These are phyloP conservation scores for Tanypteryx hageni DNA, from an alignment of 2,888 invertebrate species.

Conservation along the genomic window DNA sequence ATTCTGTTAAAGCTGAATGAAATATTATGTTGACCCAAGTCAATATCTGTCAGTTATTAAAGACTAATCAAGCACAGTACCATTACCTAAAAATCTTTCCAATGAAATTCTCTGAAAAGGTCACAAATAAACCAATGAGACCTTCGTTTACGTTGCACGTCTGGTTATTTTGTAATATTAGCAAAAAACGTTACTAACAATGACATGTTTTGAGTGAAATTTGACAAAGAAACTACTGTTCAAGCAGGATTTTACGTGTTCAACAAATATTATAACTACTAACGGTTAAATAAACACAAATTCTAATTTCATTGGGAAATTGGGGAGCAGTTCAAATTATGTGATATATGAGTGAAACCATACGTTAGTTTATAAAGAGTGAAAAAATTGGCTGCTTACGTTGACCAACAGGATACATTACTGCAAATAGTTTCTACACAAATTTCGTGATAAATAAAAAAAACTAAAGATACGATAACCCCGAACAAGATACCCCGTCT, in stretches of 20 bases:
- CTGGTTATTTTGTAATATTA: not conserved
- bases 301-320: too few species aligned
- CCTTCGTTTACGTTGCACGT: not conserved
- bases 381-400: conserved; percentile 77
- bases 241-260: too few species aligned
- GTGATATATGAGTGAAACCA: not conserved
- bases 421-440: conserved; percentile 68
- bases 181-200: not conserved
- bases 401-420: conserved; percentile 83
- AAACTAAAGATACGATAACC: conserved; percentile 47
- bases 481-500: conserved; percentile 69
- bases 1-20: too few species aligned
- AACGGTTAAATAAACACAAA: too few species aligned
- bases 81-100: not conserved
- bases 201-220: not conserved
- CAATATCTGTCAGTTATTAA: too few species aligned
- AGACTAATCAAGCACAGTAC: too few species aligned
- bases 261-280: too few species aligned
- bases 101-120: not conserved
- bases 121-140: conserved; percentile 1
- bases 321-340: too few species aligned
- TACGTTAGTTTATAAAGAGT: conserved; percentile 7
- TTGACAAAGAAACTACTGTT: too few species aligned
- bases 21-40: too few species aligned
- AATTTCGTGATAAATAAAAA: conserved; percentile 66